These are phyloP conservation scores for Pterophyllum scalare DNA, from an alignment of 2,113 vertebrate species.

Conservation along the genomic window DNA sequence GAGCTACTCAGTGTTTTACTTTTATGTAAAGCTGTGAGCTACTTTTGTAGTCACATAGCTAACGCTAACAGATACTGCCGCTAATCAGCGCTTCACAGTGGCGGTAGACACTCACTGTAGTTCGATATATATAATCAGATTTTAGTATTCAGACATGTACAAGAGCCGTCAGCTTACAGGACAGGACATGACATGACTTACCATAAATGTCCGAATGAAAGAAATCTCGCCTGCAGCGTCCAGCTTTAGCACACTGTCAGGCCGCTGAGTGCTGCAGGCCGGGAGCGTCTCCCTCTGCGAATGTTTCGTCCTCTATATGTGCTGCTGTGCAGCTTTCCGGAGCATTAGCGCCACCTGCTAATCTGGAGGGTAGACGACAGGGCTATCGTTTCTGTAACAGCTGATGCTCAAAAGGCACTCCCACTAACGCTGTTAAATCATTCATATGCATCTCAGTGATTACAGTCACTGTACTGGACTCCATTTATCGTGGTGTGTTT, in stretches of 20 bases:
- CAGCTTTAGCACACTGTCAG: background rate
- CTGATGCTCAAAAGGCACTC: background rate
- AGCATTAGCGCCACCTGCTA: background rate
- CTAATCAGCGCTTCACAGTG: background rate
- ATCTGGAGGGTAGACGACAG: background rate
- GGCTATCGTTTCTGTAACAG: too few relatives aligned
- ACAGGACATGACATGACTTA: slow-evolving; percentile 12
- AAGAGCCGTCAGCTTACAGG: background rate
- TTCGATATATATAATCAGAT: background rate
- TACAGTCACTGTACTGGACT: too few relatives aligned
- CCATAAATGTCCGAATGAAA: background rate
- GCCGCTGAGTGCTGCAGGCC: slow-evolving; percentile 13
- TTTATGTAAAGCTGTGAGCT: background rate
- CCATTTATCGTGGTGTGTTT: too few relatives aligned
- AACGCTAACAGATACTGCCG: slow-evolving; percentile 25
- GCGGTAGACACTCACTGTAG: background rate
- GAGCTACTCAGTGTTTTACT: background rate
- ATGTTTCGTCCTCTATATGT: background rate
- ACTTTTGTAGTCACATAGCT: background rate
- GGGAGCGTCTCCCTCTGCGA: background rate
- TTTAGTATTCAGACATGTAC: background rate
- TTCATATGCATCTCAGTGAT: background rate
- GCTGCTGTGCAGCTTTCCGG: background rate
- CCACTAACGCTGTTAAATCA: background rate
- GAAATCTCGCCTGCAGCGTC: background rate